phyloP scores from a whole-genome alignment of 1,140 invertebrate species.

The Drosophila mauritiana region DNA sequence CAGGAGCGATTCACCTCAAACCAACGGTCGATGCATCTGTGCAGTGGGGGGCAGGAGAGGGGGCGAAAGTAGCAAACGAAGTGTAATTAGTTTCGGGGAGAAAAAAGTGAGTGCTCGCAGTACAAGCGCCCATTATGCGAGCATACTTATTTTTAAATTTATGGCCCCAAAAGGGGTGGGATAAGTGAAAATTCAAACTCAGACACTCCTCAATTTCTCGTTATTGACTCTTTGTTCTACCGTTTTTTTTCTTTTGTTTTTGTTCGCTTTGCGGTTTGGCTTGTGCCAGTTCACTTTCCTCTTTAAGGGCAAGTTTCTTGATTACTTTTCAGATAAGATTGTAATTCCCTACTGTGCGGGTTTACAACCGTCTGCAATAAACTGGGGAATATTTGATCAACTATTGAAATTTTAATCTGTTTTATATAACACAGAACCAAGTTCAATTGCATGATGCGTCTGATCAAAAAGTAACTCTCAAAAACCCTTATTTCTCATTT shows the following conservation, averaged over 20 bases:
- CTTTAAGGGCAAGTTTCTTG: background rate
- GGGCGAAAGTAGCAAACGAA: background rate
- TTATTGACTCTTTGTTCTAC: conserved; percentile 8
- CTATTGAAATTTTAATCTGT: too few relatives aligned
- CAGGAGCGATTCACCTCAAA: conserved; percentile 98
- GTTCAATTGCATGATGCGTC: too few relatives aligned
- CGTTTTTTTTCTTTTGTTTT: too few relatives aligned
- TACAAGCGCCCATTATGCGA: background rate
- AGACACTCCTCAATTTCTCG: conserved; percentile 3
- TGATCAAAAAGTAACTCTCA: too few relatives aligned
- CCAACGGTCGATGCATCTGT: conserved; percentile 98
- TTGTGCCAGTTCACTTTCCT: background rate
- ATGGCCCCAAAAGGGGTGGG: background rate
- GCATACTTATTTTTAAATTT: conserved; percentile 2
- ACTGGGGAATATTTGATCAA: background rate
- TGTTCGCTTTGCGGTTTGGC: background rate
- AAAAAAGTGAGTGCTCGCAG: background rate
- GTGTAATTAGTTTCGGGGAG: background rate
- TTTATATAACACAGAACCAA: too few relatives aligned
- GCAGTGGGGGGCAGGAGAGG: conserved; percentile 59
- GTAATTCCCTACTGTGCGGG: background rate
- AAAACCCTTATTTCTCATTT: too few relatives aligned
- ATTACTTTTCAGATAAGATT: background rate
- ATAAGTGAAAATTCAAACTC: conserved; percentile 2
- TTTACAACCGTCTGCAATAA: background rate